Percentiles rank a stretch among this genome's conserved stretches.
phyloP scores from a whole-genome alignment of 2,797 vertebrate species.

The Poeciliopsis paucimaculata region DNA sequence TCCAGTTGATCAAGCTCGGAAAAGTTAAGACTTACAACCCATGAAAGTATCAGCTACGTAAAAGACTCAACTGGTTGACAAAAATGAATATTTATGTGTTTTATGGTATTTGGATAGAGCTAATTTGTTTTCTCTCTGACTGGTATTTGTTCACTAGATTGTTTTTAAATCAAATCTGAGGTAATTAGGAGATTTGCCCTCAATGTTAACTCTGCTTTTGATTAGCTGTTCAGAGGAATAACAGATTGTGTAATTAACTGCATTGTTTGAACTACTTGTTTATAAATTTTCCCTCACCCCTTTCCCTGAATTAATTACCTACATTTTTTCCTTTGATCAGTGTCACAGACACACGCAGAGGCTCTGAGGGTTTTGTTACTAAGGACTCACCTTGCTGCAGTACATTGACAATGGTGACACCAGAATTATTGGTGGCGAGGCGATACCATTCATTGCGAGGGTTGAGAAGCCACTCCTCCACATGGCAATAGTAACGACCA shows the following conservation, averaged over 20 bases:
- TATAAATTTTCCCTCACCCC: neutral
- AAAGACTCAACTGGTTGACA: neutral
- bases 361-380: neutral
- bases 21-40: neutral
- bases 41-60: neutral
- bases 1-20: neutral
- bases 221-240: neutral
- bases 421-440: slow-evolving; percentile 90
- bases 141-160: neutral
- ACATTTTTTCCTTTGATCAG: slow-evolving; percentile 8
- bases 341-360: slow-evolving; percentile 1
- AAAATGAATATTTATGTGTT: neutral
- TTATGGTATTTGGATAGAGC: neutral
- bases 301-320: neutral
- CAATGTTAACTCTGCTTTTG: neutral
- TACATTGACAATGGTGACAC: slow-evolving; percentile 85
- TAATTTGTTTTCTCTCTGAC: neutral
- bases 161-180: neutral
- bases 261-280: neutral
- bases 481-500: slow-evolving; percentile 91
- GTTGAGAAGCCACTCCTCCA: slow-evolving; percentile 95
- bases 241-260: neutral
- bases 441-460: slow-evolving; percentile 92
- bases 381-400: slow-evolving; percentile 84
- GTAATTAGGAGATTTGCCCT: slow-evolving; percentile 5